Evolutionary conservation across 2,113 vertebrate genomes (phyloP).

Genomic region (Ptyas mucosa): DNA sequence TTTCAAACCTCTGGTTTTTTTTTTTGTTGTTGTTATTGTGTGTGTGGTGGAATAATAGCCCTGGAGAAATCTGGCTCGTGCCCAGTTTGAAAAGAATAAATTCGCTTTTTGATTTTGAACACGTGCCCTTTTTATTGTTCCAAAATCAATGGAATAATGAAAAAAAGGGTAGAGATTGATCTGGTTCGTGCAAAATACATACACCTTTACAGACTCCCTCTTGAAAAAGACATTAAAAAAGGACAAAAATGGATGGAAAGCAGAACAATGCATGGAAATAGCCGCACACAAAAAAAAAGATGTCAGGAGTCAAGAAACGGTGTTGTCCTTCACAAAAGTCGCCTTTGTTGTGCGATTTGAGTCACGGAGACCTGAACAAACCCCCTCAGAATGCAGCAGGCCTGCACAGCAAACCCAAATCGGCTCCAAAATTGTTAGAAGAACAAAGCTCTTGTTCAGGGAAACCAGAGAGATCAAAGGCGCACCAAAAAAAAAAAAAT

Average conservation of each 20-base stretch:
- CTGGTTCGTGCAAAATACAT: background rate
- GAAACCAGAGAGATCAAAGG: background rate
- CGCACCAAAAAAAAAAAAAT: background rate
- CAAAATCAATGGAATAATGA: background rate
- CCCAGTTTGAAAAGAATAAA: background rate
- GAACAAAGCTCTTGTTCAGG: too few relatives aligned
- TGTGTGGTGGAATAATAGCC: background rate
- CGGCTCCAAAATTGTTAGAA: background rate
- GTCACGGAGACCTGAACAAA: background rate
- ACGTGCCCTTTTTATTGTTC: background rate
- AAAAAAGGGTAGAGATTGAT: background rate
- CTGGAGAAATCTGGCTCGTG: too few relatives aligned
- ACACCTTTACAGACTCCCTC: background rate
- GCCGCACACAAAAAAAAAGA: background rate
- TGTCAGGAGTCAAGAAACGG: background rate
- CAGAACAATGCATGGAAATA: background rate
- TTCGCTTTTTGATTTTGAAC: background rate
- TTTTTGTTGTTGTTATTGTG: background rate
- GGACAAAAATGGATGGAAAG: background rate
- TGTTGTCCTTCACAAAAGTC: background rate
- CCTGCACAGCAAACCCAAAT: background rate
- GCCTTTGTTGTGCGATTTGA: background rate
- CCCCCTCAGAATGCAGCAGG: background rate
- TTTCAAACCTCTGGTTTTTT: background rate
- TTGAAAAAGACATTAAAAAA: background rate